Conservation (phyloP, 2,888 invertebrate species). For the Boloria euphrosyne region DNA sequence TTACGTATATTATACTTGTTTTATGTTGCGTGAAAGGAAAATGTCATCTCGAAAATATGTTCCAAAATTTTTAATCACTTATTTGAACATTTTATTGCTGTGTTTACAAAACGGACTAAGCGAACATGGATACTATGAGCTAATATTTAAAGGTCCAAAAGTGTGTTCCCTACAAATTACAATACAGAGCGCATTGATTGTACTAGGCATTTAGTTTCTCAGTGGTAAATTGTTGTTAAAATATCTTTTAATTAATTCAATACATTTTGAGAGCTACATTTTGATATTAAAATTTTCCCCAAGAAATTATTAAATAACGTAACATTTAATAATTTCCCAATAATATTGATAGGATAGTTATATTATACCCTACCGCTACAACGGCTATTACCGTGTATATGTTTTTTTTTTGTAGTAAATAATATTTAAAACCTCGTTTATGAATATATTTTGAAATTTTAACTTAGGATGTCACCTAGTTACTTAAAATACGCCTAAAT, state of each 20-base stretch:
- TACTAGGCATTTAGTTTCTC: too few relatives aligned
- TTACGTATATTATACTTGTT: neutral
- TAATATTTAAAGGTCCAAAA: slow-evolving; percentile 22
- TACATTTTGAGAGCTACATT: too few relatives aligned
- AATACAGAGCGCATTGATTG: neutral
- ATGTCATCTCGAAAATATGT: neutral
- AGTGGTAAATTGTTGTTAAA: too few relatives aligned
- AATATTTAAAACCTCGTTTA: too few relatives aligned
- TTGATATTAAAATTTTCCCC: too few relatives aligned
- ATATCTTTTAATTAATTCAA: too few relatives aligned
- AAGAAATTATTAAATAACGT: too few relatives aligned
- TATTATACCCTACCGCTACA: neutral
- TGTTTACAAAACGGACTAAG: slow-evolving; percentile 20
- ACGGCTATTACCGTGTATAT: neutral
- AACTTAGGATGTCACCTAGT: neutral
- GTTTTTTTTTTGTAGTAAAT: too few relatives aligned
- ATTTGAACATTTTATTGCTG: neutral
- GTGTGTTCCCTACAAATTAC: neutral
- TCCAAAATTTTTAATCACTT: slow-evolving; percentile 2
- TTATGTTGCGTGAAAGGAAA: neutral
- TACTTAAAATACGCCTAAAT: slow-evolving; percentile 34
- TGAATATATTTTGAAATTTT: neutral
- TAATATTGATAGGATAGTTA: too few relatives aligned
- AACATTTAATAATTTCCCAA: too few relatives aligned
- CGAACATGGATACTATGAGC: slow-evolving; percentile 29